phyloP scores from a whole-genome alignment of 2,113 vertebrate species.

The Syngnathus typhle region DNA sequence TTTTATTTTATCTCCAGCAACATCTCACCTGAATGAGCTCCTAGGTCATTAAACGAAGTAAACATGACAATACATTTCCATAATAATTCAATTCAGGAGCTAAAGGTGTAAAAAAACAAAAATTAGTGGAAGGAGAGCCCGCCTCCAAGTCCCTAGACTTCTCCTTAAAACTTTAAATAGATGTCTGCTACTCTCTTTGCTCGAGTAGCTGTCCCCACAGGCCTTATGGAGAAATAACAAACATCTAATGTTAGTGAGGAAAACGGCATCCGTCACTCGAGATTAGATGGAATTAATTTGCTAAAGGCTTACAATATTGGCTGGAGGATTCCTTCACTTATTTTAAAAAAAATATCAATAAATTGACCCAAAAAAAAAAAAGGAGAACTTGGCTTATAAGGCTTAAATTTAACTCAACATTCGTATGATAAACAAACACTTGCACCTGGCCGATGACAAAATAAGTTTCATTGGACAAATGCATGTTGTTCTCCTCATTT shows the following conservation, averaged over 20 bases:
- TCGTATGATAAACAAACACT: not conserved
- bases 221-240: not conserved
- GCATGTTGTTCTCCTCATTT: not conserved
- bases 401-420: not conserved
- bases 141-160: too few relatives aligned
- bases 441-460: not conserved
- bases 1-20: not conserved
- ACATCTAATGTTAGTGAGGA: not conserved
- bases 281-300: not conserved
- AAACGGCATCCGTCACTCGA: not conserved
- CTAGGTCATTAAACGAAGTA: not conserved
- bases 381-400: not conserved
- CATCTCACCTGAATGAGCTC: constrained; percentile 5
- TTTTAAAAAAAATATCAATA: not conserved
- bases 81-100: not conserved
- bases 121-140: too few relatives aligned
- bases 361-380: too few relatives aligned
- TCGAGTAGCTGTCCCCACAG: not conserved
- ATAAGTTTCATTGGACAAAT: not conserved
- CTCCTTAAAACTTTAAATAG: too few relatives aligned
- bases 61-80: not conserved
- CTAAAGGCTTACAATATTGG: constrained; percentile 3
- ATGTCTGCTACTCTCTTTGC: too few relatives aligned
- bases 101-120: too few relatives aligned
- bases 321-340: not conserved